Conservation (phyloP, 2,113 vertebrate species). For the Microcebus griseorufus region DNA sequence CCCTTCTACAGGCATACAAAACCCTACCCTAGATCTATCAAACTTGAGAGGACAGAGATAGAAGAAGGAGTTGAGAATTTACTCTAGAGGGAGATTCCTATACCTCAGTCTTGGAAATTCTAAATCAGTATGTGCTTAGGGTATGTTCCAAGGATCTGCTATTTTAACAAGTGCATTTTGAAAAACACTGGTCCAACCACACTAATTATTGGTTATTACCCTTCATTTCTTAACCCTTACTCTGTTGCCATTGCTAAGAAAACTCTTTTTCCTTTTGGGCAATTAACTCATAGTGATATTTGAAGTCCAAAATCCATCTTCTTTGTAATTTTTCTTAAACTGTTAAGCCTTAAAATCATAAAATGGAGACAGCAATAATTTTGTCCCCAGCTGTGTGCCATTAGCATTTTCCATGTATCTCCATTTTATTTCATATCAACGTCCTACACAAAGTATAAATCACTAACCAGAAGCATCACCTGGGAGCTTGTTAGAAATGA, state of each 20-base stretch:
- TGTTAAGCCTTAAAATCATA: neutral
- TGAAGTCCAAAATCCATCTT: neutral
- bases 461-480: neutral
- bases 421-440: neutral
- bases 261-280: neutral
- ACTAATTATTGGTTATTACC: neutral
- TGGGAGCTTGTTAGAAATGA: neutral
- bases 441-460: neutral
- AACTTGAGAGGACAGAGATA: neutral
- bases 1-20: neutral
- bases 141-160: neutral
- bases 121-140: neutral
- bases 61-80: neutral
- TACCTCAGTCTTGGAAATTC: neutral
- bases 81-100: neutral
- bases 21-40: neutral
- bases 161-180: neutral
- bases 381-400: neutral
- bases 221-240: neutral
- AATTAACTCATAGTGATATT: neutral
- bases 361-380: neutral
- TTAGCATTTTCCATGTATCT: neutral
- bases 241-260: neutral
- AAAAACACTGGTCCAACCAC: neutral
- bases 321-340: neutral